Evolutionary conservation across 2,113 vertebrate genomes (phyloP), one percentile per base, ranked within the genome.

Genomic region (human): DNA sequence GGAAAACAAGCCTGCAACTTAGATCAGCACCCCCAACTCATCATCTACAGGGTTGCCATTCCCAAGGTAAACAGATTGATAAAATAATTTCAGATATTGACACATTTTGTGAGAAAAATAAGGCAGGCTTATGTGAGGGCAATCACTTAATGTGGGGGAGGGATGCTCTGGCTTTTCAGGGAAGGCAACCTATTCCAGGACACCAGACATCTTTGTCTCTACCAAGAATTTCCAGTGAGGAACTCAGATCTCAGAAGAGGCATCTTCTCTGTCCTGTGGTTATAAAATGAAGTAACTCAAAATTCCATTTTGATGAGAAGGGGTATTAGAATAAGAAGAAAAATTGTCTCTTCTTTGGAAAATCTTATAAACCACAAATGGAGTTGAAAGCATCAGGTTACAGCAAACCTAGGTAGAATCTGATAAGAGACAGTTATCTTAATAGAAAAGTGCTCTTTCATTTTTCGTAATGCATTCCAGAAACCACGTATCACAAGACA

Each of bases 361-460:
- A 97, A 80, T 89, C 48, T 91, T 85, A 66, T 61, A 80, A 88
- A 81, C 40, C 80, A 72, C 87, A 96, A 94, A 87, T 32, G 73
- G 45, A 70, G 40, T 50, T 94, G 25, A 83, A 32, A 87, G 40
- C 94, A 48, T 64, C 52, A 16, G 11, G 35, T 89, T 78, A 85
- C 35, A 18, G 57, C 70, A 93, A 66, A 55, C 70, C 76, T 83
- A 64, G 50, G 55, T 23, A 95, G 86, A 59, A 66, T 45, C 40
- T 6, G 43, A 55, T 83, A 79, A 92, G 66, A n/a, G 40, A 22
- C 16, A 66, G 57, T 14, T 43, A 20, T 52, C 64, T 92, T 64
- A 79, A 79, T 43, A 93, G 75, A 93, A 96, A 91, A 93, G 8
- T n/a, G n/a, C 16, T 75, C 90, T 93, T 76, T 91, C 90, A 14